Base-by-base conservation (phyloP, 2,113 vertebrate genomes). In the Symphodus melops region DNA sequence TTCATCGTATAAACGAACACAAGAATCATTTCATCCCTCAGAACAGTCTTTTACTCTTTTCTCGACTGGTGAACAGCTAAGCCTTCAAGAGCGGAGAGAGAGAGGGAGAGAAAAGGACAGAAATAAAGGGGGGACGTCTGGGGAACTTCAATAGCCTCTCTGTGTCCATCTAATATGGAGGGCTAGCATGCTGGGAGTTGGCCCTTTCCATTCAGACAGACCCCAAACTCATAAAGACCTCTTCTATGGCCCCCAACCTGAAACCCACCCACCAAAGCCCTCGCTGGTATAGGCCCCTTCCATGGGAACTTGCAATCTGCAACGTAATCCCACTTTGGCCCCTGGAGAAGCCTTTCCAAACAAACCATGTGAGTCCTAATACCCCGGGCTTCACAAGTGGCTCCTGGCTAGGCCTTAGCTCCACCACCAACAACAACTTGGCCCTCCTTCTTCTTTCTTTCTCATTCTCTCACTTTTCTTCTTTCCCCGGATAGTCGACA, bases 221-320 rank as follows among this genome's bases (percentile, higher is more conserved):
- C 88, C 85, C 90, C 82, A 91, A 92, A 89, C 92, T 91, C 90
- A 91, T 91, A 93, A 91, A 93, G 90, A 91, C 84, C 89, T 87
- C 85, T 83, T 91, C 91, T 93, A 90, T 89, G 86, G 89, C 90
- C 88, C 91, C 91, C 89, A 87, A 90, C 87, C 92, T 90, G 89
- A 92, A 91, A 93, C 88, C 91, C 91, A 89, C 89, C 92, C 90
- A 88, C 87, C 75, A 78, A 91, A 92, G 88, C 86, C 88, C 87
- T 89, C 48, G 17, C 79, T 88, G 80, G 79, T 91, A 72, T 69
- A 86, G 86, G 87, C 85, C 85, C 62, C 73, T 90, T 93, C 91
- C 91, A 92, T 92, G 91, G 92, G 92, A 93, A 93, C 92, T 90
- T 74, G 83, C 91, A 92, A 93, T 93, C 92, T 93, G 92, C 91